Conservation (phyloP, 2,113 vertebrate genomes). For the Ammospiza caudacuta region DNA sequence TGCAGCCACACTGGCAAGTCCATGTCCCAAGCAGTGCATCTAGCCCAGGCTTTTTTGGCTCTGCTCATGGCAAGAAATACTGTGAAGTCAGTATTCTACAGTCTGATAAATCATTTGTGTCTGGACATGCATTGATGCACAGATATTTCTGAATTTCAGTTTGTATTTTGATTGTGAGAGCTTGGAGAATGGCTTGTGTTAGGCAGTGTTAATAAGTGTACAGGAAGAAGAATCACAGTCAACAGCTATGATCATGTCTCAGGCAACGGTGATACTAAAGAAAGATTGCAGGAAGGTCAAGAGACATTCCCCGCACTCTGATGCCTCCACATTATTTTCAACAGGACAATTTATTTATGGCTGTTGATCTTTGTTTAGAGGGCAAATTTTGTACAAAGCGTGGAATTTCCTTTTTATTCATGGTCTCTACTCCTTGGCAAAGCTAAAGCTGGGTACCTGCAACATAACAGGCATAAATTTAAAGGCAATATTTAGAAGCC, state of each 20-base stretch:
- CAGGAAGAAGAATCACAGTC: neutral
- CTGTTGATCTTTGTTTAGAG: neutral
- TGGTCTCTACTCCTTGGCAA: neutral
- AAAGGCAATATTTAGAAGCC: neutral
- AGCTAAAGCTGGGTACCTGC: neutral
- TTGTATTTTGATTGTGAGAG: neutral
- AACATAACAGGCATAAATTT: conserved; percentile 8
- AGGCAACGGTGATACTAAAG: neutral
- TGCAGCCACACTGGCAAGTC: neutral
- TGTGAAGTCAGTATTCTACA: neutral
- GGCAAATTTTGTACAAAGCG: neutral
- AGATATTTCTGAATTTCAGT: neutral
- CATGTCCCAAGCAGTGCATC: fast-evolving
- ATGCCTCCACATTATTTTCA: neutral
- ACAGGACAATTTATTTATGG: neutral
- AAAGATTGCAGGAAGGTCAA: neutral
- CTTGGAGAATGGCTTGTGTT: neutral
- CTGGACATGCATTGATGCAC: neutral
- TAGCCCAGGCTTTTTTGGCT: neutral
- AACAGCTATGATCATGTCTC: neutral
- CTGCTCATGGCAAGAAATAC: neutral
- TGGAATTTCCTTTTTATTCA: neutral
- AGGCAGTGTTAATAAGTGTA: neutral
- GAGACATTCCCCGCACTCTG: neutral
- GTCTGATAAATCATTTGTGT: neutral